Base-by-base conservation (phyloP, 2,888 invertebrate genomes). In the Andricus curvator region DNA sequence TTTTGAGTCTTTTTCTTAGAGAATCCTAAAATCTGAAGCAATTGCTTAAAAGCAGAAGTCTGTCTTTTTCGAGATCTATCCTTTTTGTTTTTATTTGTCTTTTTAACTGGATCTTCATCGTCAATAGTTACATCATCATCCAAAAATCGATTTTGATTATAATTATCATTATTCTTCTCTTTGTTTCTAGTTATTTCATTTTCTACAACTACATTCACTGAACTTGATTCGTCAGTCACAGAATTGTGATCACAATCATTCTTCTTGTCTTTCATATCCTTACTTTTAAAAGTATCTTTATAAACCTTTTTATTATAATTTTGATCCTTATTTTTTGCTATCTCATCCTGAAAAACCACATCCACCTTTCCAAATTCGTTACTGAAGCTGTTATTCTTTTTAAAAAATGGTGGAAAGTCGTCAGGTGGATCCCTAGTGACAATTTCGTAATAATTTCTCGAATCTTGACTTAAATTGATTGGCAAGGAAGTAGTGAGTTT, bases 391-490 rank as follows among this genome's bases (percentile, higher is more conserved):
- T 64, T 81, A 62, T 70, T 87, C 6, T 65, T 85, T 9, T 87
- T 87, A 70, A 91, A 90, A 62, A 87, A 91, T 0, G 91, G 89
- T 0, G 90, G 89, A 77, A 89, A 91, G 5, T 88, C 87, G 44
- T 90, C 89, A 0, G 86, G 86, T 6, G 89, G 88, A 68, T 90
- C 85, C 29, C 89, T 86, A 2, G 81, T 81, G 13, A 85, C 82
- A 1, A 82, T 68, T 9, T 81, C 62, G n/a, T 77, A 84, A 60
- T 83, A 84, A 29, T 80, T 70, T 78, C 83, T 81, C 22, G 48
- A 80, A 17, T 79, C 78, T 13, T 81, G 79, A 79, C 33, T 82
- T 1, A 67, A 33, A 37, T 33, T 68, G 15, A 56, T 3, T 51
- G 79, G 22, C 15, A 56, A n/a, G 1, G 78, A 70, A 67, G 68